phyloP scores from a whole-genome alignment of 2,113 vertebrate species.

The Myotis brandtii region DNA sequence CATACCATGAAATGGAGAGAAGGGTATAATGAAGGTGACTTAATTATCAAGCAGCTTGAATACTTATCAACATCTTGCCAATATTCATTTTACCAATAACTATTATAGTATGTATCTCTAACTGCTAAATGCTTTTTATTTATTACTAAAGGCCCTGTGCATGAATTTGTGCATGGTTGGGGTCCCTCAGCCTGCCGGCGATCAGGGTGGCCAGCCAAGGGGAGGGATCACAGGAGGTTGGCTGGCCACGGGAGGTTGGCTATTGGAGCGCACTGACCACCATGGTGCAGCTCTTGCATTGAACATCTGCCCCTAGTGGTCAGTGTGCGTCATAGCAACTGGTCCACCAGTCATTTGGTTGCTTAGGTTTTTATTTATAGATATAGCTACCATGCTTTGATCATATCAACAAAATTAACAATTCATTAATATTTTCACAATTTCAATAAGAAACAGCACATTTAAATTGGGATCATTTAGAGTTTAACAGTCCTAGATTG shows the following conservation, averaged over 20 bases:
- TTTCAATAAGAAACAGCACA: not conserved
- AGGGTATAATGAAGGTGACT: accelerated
- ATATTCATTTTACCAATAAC: not conserved
- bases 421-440: not conserved
- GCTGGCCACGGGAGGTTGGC: too few relatives aligned
- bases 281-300: too few relatives aligned
- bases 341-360: too few relatives aligned
- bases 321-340: too few relatives aligned
- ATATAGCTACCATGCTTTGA: not conserved
- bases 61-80: not conserved
- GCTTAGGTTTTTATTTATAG: too few relatives aligned
- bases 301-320: too few relatives aligned
- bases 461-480: not conserved
- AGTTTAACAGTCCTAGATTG: too few relatives aligned
- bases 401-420: not conserved
- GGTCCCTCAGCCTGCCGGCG: too few relatives aligned
- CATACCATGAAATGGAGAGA: not conserved
- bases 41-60: not conserved
- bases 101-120: not conserved
- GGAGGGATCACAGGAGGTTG: too few relatives aligned
- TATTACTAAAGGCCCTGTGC: not conserved
- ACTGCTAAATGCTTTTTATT: not conserved
- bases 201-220: accelerated
- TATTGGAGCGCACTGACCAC: too few relatives aligned
- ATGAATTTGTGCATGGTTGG: too few relatives aligned